Conservation (phyloP, 2,888 invertebrate genomes). For the Phengaris arion region DNA sequence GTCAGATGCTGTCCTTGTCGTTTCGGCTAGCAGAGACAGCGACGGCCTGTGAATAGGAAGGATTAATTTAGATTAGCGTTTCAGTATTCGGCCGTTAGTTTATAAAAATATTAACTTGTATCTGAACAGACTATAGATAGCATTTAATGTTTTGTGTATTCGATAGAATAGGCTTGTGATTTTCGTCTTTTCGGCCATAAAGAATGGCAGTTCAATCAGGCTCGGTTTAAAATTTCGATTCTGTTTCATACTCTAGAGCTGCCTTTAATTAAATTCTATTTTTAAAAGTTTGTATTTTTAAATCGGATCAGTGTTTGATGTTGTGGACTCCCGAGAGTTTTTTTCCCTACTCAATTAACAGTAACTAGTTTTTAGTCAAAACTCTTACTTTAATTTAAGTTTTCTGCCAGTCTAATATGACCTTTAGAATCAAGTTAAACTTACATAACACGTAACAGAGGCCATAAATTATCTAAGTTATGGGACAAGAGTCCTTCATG, state of each 20-base stretch:
- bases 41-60: too few species aligned
- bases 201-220: constrained; percentile 13
- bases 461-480: not conserved
- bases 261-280: not conserved
- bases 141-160: not conserved
- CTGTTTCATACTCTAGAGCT: not conserved
- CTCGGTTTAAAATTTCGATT: not conserved
- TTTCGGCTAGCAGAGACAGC: too few species aligned
- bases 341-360: too few species aligned
- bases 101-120: too few species aligned
- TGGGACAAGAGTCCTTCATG: not conserved
- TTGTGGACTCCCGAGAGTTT: not conserved
- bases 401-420: not conserved
- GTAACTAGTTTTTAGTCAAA: too few species aligned
- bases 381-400: too few species aligned
- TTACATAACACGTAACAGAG: not conserved
- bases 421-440: not conserved
- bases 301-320: not conserved
- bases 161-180: not conserved
- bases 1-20: too few species aligned
- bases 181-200: not conserved
- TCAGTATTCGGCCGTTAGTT: too few species aligned
- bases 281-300: not conserved
- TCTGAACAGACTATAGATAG: not conserved
- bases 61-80: too few species aligned